These are phyloP conservation scores for Stichodactyla helianthus DNA, from an alignment of 64 coral and sea anemone genomes.

Conservation along the genomic window DNA sequence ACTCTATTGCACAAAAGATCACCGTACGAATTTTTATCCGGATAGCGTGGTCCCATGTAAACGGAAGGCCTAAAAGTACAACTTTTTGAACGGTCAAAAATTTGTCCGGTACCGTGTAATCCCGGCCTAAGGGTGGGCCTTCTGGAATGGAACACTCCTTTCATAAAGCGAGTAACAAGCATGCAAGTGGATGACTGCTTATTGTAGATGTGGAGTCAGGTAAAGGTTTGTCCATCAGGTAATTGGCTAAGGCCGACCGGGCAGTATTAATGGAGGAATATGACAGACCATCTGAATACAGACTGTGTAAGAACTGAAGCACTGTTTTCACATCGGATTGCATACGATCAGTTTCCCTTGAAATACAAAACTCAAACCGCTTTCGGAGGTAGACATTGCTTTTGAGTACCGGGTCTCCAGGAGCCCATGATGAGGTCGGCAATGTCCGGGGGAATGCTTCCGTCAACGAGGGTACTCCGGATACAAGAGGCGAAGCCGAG, in stretches of 20 bases:
- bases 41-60: too few relatives aligned
- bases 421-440: conserved; percentile 18
- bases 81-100: too few relatives aligned
- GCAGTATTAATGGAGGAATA: conserved; percentile 46
- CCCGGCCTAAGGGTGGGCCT: conserved; percentile 16
- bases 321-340: neutral
- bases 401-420: conserved; percentile 10
- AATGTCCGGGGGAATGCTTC: conserved; percentile 19
- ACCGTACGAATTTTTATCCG: too few relatives aligned
- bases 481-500: conserved; percentile 33
- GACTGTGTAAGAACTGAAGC: too few relatives aligned
- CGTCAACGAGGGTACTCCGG: conserved; percentile 31
- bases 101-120: too few relatives aligned
- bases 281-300: conserved; percentile 16
- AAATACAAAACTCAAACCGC: conserved; percentile 1
- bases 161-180: conserved; percentile 16
- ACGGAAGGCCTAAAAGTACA: too few relatives aligned
- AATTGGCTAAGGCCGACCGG: conserved; percentile 26
- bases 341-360: conserved; percentile 22
- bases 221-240: neutral
- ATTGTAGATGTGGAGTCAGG: neutral
- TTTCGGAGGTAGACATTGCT: conserved; percentile 11
- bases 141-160: conserved; percentile 33
- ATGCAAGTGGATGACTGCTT: conserved; percentile 10
- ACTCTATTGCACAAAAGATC: too few relatives aligned